phyloP scores from a whole-genome alignment of 2,797 vertebrate genomes.

The Heliangelus exortis region DNA sequence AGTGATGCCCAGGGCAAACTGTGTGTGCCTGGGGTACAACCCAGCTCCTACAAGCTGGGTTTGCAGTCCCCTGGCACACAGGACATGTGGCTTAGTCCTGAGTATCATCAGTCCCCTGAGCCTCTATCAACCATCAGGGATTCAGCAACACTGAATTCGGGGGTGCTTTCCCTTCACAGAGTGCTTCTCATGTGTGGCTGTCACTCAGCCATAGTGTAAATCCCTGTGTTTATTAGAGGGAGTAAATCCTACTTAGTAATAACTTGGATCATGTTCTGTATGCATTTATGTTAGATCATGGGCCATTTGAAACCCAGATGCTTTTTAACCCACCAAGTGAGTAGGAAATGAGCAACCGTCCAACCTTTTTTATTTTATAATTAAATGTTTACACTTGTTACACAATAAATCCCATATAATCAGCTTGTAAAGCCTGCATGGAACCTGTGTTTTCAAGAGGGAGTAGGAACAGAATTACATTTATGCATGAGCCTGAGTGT shows the following conservation, averaged over 20 bases:
- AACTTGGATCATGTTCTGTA: not conserved
- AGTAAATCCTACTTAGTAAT: conserved; percentile 20
- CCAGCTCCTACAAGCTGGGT: not conserved
- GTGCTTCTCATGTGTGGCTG: not conserved
- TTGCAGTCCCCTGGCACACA: not conserved
- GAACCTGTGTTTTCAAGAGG: not conserved
- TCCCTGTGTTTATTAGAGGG: conserved; percentile 5
- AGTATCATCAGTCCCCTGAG: not conserved
- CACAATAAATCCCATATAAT: conserved; percentile 10
- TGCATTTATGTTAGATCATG: not conserved
- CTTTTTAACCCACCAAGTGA: not conserved
- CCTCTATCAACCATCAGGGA: not conserved
- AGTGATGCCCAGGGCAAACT: not conserved
- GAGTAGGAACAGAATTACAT: not conserved
- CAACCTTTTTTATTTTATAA: conserved; percentile 17
- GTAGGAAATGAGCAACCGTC: not conserved
- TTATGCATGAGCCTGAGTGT: not conserved
- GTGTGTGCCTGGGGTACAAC: fast-evolving
- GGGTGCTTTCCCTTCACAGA: not conserved
- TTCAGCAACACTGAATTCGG: not conserved
- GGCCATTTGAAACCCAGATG: not conserved
- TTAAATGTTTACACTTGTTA: conserved; percentile 39
- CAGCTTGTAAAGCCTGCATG: not conserved
- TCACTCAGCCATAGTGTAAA: not conserved
- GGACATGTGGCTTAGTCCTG: not conserved